A percentile compares a stretch with the other conserved stretches of the same genome.
These are phyloP conservation scores for Cryptophagus acutangulus DNA, from an alignment of 2,888 invertebrate species.

Conservation along the genomic window DNA sequence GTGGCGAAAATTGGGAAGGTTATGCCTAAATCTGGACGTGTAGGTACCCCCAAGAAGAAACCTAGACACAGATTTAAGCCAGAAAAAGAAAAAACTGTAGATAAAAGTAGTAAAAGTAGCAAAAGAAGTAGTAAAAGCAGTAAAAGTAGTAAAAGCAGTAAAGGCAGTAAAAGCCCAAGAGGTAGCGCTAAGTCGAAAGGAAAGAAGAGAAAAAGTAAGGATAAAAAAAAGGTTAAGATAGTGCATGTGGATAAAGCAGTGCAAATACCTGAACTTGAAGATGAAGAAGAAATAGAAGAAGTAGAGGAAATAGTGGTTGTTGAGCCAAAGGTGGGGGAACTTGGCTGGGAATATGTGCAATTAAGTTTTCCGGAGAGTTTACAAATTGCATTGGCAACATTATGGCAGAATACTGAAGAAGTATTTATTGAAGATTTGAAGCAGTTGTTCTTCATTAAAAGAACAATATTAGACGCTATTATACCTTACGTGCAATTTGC, in stretches of 20 bases:
- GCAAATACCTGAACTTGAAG: slow-evolving; percentile 36
- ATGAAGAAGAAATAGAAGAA: slow-evolving; percentile 27
- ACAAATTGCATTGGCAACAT: slow-evolving; percentile 38
- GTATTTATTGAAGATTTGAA: slow-evolving; percentile 52
- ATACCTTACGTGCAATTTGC: slow-evolving; percentile 56
- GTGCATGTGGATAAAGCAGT: slow-evolving; percentile 37
- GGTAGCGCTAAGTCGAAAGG: slow-evolving; percentile 12
- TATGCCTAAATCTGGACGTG: slow-evolving; percentile 13
- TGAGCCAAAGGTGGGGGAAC: slow-evolving; percentile 31
- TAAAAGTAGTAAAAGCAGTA: slow-evolving; percentile 16
- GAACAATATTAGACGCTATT: slow-evolving; percentile 53
- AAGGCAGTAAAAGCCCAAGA: slow-evolving; percentile 18
- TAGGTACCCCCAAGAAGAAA: slow-evolving; percentile 13
- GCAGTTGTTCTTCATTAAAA: slow-evolving; percentile 55
- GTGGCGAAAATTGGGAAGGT: slow-evolving; percentile 11
- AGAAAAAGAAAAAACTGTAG: slow-evolving; percentile 18
- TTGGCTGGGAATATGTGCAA: slow-evolving; percentile 43
- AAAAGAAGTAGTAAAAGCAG: slow-evolving; percentile 13
- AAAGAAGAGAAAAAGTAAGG: slow-evolving; percentile 5
- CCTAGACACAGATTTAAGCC: slow-evolving; percentile 15
- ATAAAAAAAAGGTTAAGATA: slow-evolving; percentile 25
- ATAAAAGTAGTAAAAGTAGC: slow-evolving; percentile 16
- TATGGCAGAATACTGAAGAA: slow-evolving; percentile 49
- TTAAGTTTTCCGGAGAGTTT: slow-evolving; percentile 37
- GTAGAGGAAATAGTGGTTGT: slow-evolving; percentile 22